phyloP scores from a whole-genome alignment of 1,140 invertebrate genomes.

The Belonocnema kinseyi region DNA sequence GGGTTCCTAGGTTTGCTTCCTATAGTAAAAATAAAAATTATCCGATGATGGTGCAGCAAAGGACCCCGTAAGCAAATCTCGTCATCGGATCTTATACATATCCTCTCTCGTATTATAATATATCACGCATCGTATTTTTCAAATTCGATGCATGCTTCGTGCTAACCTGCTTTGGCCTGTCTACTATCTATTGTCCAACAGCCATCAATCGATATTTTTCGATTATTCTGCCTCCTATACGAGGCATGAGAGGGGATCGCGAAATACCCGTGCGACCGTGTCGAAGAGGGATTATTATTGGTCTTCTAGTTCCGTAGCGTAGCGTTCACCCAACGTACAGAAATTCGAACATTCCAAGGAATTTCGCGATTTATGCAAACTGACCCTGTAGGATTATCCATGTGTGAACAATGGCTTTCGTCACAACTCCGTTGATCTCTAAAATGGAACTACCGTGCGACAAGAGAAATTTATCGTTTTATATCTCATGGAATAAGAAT shows the following conservation, averaged over 20 bases:
- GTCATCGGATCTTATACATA: conserved; percentile 14
- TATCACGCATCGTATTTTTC: neutral
- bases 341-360: neutral
- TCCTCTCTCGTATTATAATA: neutral
- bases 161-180: neutral
- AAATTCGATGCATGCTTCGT: conserved; percentile 1
- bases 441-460: neutral
- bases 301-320: neutral
- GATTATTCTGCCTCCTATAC: neutral
- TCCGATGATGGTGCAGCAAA: neutral
- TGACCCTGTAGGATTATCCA: neutral
- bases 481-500: neutral
- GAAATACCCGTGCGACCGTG: conserved; percentile 20
- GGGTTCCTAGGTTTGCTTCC: too few species aligned
- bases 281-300: neutral
- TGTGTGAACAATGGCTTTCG: conserved; percentile 8
- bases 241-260: neutral
- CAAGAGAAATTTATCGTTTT: neutral
- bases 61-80: neutral
- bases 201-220: conserved; percentile 2
- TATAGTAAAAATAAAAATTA: neutral
- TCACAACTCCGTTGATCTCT: neutral
- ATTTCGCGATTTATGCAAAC: conserved; percentile 12
- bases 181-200: neutral
- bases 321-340: neutral